Conservation (phyloP, 2,888 invertebrate species). For the Melitaea athalia region DNA sequence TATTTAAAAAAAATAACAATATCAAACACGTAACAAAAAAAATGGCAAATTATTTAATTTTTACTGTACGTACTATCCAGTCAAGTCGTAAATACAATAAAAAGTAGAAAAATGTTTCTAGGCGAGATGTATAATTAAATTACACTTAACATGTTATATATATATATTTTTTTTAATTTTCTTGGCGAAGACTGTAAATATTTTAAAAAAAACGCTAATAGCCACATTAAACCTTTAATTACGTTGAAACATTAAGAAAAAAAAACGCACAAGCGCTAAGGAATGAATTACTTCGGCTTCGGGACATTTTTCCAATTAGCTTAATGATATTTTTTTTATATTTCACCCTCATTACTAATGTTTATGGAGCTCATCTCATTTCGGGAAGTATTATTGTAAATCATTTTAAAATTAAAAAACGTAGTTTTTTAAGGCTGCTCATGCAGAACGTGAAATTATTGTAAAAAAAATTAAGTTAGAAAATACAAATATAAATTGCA, state of each 20-base stretch:
- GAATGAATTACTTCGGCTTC: conserved; percentile 60
- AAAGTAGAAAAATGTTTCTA: conserved; percentile 6
- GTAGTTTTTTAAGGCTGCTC: too few relatives aligned
- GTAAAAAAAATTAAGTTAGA: too few relatives aligned
- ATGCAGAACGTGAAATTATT: too few relatives aligned
- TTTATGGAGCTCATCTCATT: conserved; percentile 23
- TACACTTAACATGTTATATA: conserved; percentile 3
- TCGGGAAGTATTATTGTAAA: not conserved
- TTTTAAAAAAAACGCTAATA: conserved; percentile 16
- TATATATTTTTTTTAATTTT: not conserved
- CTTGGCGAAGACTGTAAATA: not conserved
- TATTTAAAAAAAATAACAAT: too few relatives aligned
- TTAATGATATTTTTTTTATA: conserved; percentile 64
- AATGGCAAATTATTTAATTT: too few relatives aligned
- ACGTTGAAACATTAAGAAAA: conserved; percentile 62
- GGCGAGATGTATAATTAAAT: conserved; percentile 5
- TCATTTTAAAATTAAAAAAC: not conserved
- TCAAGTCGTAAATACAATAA: too few relatives aligned
- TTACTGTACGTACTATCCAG: too few relatives aligned
- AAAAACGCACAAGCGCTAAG: conserved; percentile 58
- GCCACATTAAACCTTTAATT: conserved; percentile 26
- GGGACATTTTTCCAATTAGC: conserved; percentile 68
- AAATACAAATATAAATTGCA: too few relatives aligned
- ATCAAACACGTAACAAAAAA: too few relatives aligned
- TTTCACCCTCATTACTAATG: conserved; percentile 17